Evolutionary conservation across 2,888 invertebrate species (phyloP).

Genomic region (Brachypalpus laphriformis): DNA sequence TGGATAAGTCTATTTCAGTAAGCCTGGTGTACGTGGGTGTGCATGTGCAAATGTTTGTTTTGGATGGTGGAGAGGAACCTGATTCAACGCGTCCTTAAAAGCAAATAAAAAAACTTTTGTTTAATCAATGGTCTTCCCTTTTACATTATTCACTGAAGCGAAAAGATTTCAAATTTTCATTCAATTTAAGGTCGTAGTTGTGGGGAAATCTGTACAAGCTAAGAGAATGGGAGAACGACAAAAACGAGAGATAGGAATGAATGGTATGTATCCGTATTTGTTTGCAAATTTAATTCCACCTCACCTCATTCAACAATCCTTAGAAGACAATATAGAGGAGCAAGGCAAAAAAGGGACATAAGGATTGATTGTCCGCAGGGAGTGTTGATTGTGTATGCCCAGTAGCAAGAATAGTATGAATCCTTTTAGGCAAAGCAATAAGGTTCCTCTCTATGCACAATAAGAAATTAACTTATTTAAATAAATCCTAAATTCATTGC

Average conservation of each 20-base stretch:
- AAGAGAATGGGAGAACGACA: not conserved
- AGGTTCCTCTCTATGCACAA: not conserved
- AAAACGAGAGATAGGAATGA: not conserved
- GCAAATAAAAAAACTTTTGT: slow-evolving; percentile 49
- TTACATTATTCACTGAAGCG: slow-evolving; percentile 55
- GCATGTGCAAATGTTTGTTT: not conserved
- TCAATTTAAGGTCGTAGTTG: slow-evolving; percentile 39
- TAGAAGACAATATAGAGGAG: slow-evolving; percentile 13
- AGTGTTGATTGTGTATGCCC: not conserved
- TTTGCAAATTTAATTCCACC: slow-evolving; percentile 26
- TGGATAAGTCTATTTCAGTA: slow-evolving; percentile 41
- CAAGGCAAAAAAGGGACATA: not conserved
- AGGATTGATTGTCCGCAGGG: slow-evolving; percentile 12
- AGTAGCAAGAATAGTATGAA: not conserved
- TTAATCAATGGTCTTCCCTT: slow-evolving; percentile 57
- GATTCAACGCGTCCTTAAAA: slow-evolving; percentile 24
- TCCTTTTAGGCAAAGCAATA: not conserved
- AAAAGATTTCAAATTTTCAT: slow-evolving; percentile 50
- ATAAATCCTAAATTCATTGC: not conserved
- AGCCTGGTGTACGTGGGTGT: not conserved
- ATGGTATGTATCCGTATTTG: slow-evolving; percentile 46
- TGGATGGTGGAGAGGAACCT: slow-evolving; percentile 10
- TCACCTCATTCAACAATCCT: slow-evolving; percentile 9
- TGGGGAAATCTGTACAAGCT: slow-evolving; percentile 2
- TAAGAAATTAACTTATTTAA: not conserved